A percentile compares a stretch with the other conserved stretches of the same genome.
These are phyloP conservation scores for Plotosus lineatus DNA, from an alignment of 2,113 vertebrate species.

Conservation along the genomic window DNA sequence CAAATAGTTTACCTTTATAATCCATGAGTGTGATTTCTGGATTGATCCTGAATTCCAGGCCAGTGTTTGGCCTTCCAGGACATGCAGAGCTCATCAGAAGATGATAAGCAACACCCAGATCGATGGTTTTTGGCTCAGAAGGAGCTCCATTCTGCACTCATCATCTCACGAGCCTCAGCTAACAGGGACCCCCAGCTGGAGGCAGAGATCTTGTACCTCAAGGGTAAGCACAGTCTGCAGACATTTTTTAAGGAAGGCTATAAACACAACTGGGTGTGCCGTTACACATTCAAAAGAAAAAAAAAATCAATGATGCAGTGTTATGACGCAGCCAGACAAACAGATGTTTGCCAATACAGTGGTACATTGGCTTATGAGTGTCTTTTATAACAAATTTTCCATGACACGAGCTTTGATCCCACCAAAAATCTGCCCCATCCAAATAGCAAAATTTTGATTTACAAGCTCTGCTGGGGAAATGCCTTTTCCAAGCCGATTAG, in stretches of 20 bases:
- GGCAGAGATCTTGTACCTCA: conserved; percentile 79
- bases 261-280: not conserved
- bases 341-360: too few species aligned
- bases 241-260: not conserved
- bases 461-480: too few species aligned
- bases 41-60: conserved; percentile 61
- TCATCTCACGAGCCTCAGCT: conserved; percentile 67
- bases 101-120: conserved; percentile 55
- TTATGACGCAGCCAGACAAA: not conserved
- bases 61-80: conserved; percentile 63
- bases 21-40: not conserved
- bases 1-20: not conserved
- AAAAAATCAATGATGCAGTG: not conserved
- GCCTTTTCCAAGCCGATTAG: too few species aligned
- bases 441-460: too few species aligned
- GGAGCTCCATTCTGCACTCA: conserved; percentile 69
- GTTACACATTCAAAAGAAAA: too few species aligned
- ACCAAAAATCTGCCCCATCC: too few species aligned
- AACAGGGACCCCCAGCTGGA: conserved; percentile 71
- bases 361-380: too few species aligned
- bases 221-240: conserved; percentile 64
- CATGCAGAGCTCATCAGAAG: conserved; percentile 23
- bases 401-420: too few species aligned
- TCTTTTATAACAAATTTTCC: too few species aligned
- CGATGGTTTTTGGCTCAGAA: conserved; percentile 61